Conservation (phyloP, 1,140 invertebrate genomes). For the Drosophila littoralis region DNA sequence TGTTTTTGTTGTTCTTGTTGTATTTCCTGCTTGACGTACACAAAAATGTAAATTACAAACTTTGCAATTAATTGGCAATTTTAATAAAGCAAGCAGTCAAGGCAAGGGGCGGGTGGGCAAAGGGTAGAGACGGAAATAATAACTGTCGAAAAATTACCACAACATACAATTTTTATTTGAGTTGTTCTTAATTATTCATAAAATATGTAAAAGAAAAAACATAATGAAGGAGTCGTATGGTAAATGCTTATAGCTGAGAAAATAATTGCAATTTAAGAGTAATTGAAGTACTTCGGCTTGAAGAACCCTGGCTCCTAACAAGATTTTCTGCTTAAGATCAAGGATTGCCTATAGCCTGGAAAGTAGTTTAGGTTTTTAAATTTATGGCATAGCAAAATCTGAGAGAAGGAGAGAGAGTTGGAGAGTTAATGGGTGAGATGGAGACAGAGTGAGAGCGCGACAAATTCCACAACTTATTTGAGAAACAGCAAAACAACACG, state of each 20-base stretch:
- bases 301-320: conserved; percentile 1
- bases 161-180: background rate
- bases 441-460: background rate
- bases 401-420: background rate
- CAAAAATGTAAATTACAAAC: conserved; percentile 59
- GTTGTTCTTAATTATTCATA: conserved; percentile 8
- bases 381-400: conserved; percentile 18
- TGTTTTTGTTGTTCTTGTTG: background rate
- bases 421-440: background rate
- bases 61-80: conserved; percentile 51
- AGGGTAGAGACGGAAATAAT: conserved; percentile 4
- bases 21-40: conserved; percentile 27
- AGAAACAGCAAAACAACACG: conserved; percentile 6
- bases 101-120: background rate
- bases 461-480: conserved; percentile 27
- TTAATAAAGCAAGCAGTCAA: conserved; percentile 10
- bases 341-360: conserved; percentile 15
- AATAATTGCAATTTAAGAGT: background rate
- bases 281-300: background rate
- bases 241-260: background rate
- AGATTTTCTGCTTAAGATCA: background rate
- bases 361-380: conserved; percentile 44
- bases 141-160: conserved; percentile 25
- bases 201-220: background rate
- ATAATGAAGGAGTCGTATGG: background rate